Base-by-base conservation (phyloP, 2,113 vertebrate genomes). In the Nycticebus coucang region DNA sequence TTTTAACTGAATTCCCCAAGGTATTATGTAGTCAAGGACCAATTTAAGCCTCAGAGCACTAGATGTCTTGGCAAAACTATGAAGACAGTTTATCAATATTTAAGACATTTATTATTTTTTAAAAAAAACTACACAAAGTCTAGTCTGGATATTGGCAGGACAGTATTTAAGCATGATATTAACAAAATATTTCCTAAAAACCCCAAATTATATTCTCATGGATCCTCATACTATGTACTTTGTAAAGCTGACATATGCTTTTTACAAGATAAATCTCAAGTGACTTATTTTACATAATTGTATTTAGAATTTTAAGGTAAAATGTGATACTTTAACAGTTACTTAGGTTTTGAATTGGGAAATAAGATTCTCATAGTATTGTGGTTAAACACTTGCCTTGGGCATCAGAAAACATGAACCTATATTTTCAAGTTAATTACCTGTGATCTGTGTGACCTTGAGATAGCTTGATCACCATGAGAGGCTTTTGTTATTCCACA, bases 81-180 rank as follows among this genome's bases (percentile, higher is more conserved):
- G 24, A 21, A 94, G 91, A 93, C 82, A 93, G 15, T n/a, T 94
- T 89, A 66, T 95, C 82, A 96, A 89, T 95, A 89, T 57, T 53
- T 53, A 68, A 91, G 26, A 14, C 41, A 95, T 77, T 95, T 89
- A 91, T 93, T 87, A 89, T 93, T 95, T 94, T 72, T 37, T 50
- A 50, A 50, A 19, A 60, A 95, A 92, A 62, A 50, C 0, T 35
- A 19, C 13, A 60, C 4, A 35, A 88, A 83, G 3, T 74, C 59
- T 97, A n/a, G 24, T 3, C 18, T 37, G 59, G 18, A n/a, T 88
- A 92, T 79, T 86, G 62, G 74, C 22, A 53, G 10, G 45, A 57
- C 12, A 26, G 13, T 66, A 15, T 87, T 92, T 96, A 80, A 87
- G 60, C 3, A 57, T 22, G 35, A 69, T 78, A 68, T 45, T 81